Conservation (phyloP, 2,888 invertebrate genomes). For the Andrena fulva region DNA sequence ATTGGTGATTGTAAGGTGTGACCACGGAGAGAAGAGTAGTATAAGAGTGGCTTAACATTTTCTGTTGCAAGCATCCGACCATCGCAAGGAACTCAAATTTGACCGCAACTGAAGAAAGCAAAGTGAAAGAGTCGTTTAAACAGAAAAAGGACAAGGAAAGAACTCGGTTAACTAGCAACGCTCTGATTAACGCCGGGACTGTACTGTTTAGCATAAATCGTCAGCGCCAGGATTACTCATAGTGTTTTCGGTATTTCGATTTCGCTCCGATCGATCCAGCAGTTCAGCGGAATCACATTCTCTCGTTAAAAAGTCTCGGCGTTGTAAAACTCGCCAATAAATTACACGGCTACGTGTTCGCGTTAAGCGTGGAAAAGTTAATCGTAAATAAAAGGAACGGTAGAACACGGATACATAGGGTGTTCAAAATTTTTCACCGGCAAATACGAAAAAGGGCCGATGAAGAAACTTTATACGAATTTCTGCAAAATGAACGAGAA, state of each 20-base stretch:
- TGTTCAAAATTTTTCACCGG: too few relatives aligned
- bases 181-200: slow-evolving; percentile 77
- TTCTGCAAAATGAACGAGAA: too few relatives aligned
- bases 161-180: slow-evolving; percentile 80
- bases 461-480: too few relatives aligned
- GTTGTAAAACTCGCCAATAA: neutral
- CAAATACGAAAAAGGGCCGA: too few relatives aligned
- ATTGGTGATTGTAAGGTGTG: too few relatives aligned
- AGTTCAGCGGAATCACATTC: neutral
- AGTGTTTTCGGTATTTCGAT: slow-evolving; percentile 48
- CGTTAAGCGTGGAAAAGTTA: too few relatives aligned
- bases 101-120: neutral
- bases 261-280: slow-evolving; percentile 38
- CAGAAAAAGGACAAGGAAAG: slow-evolving; percentile 43
- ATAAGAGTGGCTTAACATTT: too few relatives aligned
- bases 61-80: too few relatives aligned
- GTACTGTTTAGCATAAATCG: slow-evolving; percentile 39
- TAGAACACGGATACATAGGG: too few relatives aligned
- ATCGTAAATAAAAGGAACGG: too few relatives aligned
- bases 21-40: too few relatives aligned
- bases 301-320: neutral
- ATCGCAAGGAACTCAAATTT: neutral
- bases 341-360: neutral
- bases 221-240: slow-evolving; percentile 28
- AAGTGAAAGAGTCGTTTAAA: neutral